Conservation (phyloP, 2,888 invertebrate species). For the Troides oblongomaculatus region DNA sequence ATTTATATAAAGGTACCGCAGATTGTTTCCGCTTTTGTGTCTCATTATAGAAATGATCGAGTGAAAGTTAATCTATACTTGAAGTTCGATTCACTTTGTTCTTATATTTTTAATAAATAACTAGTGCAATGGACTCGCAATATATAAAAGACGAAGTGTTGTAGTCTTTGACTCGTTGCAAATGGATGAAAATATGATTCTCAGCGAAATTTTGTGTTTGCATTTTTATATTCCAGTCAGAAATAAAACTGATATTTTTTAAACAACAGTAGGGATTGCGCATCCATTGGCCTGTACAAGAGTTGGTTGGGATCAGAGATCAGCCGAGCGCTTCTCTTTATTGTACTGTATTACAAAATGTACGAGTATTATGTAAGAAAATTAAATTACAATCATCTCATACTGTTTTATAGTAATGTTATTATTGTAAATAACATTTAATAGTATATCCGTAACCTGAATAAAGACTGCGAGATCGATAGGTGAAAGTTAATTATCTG, state of each 20-base stretch:
- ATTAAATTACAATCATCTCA: slow-evolving; percentile 23
- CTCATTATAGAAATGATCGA: slow-evolving; percentile 17
- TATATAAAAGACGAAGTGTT: neutral
- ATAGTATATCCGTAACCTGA: slow-evolving; percentile 7
- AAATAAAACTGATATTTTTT: slow-evolving; percentile 1
- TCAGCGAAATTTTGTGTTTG: neutral
- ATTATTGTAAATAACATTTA: slow-evolving; percentile 6
- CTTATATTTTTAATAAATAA: neutral
- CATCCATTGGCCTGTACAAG: slow-evolving; percentile 9
- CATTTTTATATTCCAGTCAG: neutral
- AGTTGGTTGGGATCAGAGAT: slow-evolving; percentile 23
- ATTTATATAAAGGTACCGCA: slow-evolving; percentile 19
- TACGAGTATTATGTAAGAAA: slow-evolving; percentile 23
- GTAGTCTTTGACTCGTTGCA: neutral
- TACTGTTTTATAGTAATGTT: slow-evolving; percentile 26
- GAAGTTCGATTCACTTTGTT: neutral
- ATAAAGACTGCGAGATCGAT: slow-evolving; percentile 2
- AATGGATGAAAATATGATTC: neutral
- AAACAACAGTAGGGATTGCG: slow-evolving; percentile 12
- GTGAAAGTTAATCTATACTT: slow-evolving; percentile 3
- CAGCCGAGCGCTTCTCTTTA: slow-evolving; percentile 21
- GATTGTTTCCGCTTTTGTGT: slow-evolving; percentile 26
- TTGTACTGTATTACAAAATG: slow-evolving; percentile 23
- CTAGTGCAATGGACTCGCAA: no score
- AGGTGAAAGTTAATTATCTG: slow-evolving; percentile 22